A percentile compares a stretch with the other conserved stretches of the same genome.
These are phyloP conservation scores for Chloroclystis v-ata DNA, from an alignment of 2,888 invertebrate species.

Conservation along the genomic window DNA sequence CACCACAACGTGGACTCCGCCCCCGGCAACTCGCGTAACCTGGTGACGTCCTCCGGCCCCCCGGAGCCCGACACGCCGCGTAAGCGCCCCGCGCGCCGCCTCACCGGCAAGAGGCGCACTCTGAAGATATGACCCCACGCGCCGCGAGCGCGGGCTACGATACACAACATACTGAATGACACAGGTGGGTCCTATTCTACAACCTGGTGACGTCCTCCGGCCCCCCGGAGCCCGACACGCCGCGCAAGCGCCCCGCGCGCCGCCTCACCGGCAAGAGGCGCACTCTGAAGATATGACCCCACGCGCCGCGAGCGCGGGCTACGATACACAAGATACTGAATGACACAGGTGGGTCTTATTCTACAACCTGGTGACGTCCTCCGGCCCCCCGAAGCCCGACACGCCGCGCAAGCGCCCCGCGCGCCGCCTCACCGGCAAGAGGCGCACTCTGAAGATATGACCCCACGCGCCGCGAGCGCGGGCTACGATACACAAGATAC, in stretches of 20 bases:
- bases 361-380: slow-evolving; percentile 60
- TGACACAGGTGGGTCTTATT: no score
- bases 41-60: slow-evolving; percentile 61
- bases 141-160: no score
- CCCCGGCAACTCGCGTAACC: slow-evolving; percentile 62
- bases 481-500: no score
- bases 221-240: slow-evolving; percentile 64
- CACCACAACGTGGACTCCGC: slow-evolving; percentile 51
- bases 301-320: not conserved
- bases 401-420: slow-evolving; percentile 51
- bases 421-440: slow-evolving; percentile 31
- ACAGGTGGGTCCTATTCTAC: no score
- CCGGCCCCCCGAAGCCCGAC: slow-evolving; percentile 62
- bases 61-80: slow-evolving; percentile 63
- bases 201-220: slow-evolving; percentile 64
- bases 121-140: slow-evolving; percentile 30
- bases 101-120: slow-evolving; percentile 8
- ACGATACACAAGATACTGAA: no score
- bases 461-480: not conserved
- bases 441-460: slow-evolving; percentile 31
- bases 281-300: slow-evolving; percentile 30
- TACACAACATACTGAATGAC: no score
- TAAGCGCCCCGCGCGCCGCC: slow-evolving; percentile 39
- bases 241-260: slow-evolving; percentile 36
- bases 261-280: slow-evolving; percentile 30